phyloP scores from a whole-genome alignment of 2,888 invertebrate genomes.

The Drosophila conformis region DNA sequence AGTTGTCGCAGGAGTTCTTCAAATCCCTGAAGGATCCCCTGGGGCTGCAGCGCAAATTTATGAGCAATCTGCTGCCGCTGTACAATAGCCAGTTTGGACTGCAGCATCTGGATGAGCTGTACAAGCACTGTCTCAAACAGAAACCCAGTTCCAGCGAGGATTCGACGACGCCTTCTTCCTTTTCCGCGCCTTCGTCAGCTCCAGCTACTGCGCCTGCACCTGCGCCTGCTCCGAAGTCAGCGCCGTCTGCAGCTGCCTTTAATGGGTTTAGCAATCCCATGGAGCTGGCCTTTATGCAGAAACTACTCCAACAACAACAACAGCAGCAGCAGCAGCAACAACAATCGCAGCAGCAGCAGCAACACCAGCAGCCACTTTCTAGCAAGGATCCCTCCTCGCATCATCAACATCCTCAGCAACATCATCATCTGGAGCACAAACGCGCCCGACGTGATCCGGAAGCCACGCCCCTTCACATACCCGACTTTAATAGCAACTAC shows the following conservation, averaged over 20 bases:
- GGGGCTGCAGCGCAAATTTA: slow-evolving; percentile 75
- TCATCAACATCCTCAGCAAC: slow-evolving; percentile 45
- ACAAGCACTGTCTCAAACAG: slow-evolving; percentile 72
- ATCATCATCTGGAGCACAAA: slow-evolving; percentile 66
- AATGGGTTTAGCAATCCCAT: slow-evolving; percentile 79
- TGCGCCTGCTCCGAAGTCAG: slow-evolving; percentile 24
- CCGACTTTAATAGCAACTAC: slow-evolving; percentile 80
- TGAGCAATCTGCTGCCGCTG: slow-evolving; percentile 74
- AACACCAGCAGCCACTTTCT: slow-evolving; percentile 71
- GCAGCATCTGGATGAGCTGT: slow-evolving; percentile 70
- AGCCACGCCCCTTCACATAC: slow-evolving; percentile 43
- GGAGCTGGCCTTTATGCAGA: slow-evolving; percentile 89
- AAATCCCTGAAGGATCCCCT: slow-evolving; percentile 82
- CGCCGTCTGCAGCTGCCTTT: slow-evolving; percentile 14
- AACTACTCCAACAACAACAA: slow-evolving; percentile 87
- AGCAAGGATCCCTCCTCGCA: slow-evolving; percentile 66
- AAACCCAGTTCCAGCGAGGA: slow-evolving; percentile 82
- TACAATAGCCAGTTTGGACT: slow-evolving; percentile 67
- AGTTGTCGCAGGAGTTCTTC: slow-evolving; percentile 86
- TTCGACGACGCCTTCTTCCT: slow-evolving; percentile 20
- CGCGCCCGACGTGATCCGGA: slow-evolving; percentile 64
- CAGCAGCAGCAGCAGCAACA: slow-evolving; percentile 47
- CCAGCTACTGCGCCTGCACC: slow-evolving; percentile 22
- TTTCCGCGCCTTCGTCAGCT: slow-evolving; percentile 24
- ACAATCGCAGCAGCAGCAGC: slow-evolving; percentile 44